Evolutionary conservation across 2,113 vertebrate species (phyloP).

Genomic region (Zosterops japonicus): DNA sequence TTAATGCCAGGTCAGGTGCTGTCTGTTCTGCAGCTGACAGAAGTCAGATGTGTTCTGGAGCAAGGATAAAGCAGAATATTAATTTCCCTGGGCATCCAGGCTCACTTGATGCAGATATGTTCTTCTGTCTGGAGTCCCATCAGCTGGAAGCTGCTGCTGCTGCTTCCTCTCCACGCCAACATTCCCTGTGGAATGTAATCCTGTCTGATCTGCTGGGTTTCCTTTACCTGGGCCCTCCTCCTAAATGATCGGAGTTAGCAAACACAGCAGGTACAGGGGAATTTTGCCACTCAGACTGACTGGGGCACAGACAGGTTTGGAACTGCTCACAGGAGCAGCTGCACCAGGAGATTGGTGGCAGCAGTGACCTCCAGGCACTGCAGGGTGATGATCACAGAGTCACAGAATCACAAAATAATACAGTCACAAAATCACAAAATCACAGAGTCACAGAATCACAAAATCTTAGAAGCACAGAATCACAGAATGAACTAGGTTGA

Average conservation of each 20-base stretch:
- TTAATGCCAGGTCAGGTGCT: neutral
- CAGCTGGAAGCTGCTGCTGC: neutral
- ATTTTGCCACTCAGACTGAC: neutral
- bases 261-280: neutral
- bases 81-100: neutral
- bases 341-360: neutral
- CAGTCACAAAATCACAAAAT: no score
- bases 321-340: neutral
- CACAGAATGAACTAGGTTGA: neutral
- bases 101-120: neutral
- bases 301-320: neutral
- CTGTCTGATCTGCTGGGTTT: neutral
- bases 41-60: neutral
- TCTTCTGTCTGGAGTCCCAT: neutral
- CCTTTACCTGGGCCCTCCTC: neutral
- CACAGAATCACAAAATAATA: neutral
- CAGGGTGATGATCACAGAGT: neutral
- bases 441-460: no score
- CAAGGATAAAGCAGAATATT: neutral
- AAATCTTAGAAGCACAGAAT: no score
- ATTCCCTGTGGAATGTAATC: neutral
- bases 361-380: neutral
- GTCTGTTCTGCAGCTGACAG: neutral
- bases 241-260: neutral
- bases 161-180: neutral